Percentiles rank a stretch among this genome's conserved stretches.
phyloP scores from a whole-genome alignment of 2,113 vertebrate species.

The Gambusia affinis region DNA sequence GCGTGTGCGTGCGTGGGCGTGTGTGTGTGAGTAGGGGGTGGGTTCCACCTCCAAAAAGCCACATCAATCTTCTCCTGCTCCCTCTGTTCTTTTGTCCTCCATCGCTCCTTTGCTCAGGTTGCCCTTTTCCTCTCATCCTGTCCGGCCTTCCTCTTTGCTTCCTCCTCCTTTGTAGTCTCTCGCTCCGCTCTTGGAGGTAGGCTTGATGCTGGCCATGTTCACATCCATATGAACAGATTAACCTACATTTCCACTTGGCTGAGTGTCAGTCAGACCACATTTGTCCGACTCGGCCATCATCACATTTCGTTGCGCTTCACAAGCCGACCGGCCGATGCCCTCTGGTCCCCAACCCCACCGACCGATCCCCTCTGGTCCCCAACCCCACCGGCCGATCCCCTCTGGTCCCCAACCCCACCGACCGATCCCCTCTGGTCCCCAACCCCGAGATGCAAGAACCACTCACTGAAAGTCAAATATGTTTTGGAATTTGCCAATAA shows the following conservation, averaged over 20 bases:
- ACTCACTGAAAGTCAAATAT: too few species aligned
- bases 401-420: too few species aligned
- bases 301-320: too few species aligned
- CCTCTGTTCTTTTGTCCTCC: too few species aligned
- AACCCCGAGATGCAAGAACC: neutral
- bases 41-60: neutral
- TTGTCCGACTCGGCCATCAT: too few species aligned
- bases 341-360: too few species aligned
- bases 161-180: too few species aligned
- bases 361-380: too few species aligned
- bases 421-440: too few species aligned
- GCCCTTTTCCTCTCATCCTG: constrained; percentile 33
- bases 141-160: constrained; percentile 11
- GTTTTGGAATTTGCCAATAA: constrained; percentile 11
- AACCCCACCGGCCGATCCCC: too few species aligned
- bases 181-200: neutral
- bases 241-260: constrained; percentile 73
- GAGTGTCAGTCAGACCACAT: constrained; percentile 23
- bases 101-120: too few species aligned
- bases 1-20: neutral
- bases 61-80: constrained; percentile 23
- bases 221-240: constrained; percentile 69
- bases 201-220: constrained; percentile 33
- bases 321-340: too few species aligned
- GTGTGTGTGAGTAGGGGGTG: neutral